phyloP scores from a whole-genome alignment of 2,113 vertebrate species.

The Climacteris rufus region DNA sequence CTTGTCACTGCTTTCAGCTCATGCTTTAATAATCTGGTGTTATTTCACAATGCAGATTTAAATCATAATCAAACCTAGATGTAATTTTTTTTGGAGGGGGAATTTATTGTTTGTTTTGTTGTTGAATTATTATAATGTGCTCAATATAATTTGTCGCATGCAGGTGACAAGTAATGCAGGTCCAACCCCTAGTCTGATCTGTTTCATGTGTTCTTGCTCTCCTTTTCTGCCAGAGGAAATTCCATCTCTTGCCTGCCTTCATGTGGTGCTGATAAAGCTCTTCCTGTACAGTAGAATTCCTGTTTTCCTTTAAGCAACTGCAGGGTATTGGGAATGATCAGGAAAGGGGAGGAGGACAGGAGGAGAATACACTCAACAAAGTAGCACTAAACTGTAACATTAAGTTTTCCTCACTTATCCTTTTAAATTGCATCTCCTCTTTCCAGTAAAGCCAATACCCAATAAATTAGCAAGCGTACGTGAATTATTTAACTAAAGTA shows the following conservation, averaged over 20 bases:
- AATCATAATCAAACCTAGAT: background rate
- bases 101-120: background rate
- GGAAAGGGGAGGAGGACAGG: constrained; percentile 81
- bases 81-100: background rate
- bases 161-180: constrained; percentile 80
- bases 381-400: constrained; percentile 49
- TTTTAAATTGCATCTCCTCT: constrained; percentile 2
- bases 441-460: background rate
- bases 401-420: constrained; percentile 43
- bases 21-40: background rate
- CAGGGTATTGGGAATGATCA: constrained; percentile 85
- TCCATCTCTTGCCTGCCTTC: constrained; percentile 93
- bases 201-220: constrained; percentile 77
- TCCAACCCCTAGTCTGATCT: constrained; percentile 69
- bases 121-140: background rate
- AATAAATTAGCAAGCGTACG: background rate
- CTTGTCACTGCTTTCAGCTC: background rate
- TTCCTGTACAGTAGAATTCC: constrained; percentile 98
- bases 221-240: constrained; percentile 90
- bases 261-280: constrained; percentile 96
- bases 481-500: background rate
- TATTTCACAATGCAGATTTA: background rate
- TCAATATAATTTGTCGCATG: constrained; percentile 56
- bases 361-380: constrained; percentile 71
- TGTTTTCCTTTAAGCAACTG: constrained; percentile 87